Evolutionary conservation across 2,113 vertebrate genomes (phyloP), one percentile per base, ranked within the genome.

Genomic region (Plecotus auritus): DNA sequence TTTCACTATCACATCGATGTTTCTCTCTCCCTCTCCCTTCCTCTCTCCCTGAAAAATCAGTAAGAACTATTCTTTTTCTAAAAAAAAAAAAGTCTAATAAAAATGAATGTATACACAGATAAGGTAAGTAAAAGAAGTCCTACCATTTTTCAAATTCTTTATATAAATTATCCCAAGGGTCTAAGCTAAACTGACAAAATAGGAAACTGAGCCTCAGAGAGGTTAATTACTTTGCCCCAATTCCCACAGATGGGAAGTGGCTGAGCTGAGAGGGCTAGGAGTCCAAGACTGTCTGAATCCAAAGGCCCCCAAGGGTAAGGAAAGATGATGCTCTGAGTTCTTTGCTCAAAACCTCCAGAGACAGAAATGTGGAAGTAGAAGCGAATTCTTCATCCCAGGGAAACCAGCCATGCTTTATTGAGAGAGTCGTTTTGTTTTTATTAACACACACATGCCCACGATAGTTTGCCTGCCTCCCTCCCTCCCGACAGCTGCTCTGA

Each of bases 401-500:
- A 90, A 95, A 64, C 16, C 61, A 83, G 73, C 67, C 78, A 92
- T 78, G 13, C 91, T 93, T 97, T 92, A 92, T 84, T 93, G 90
- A 92, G 35, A 69, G 35, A 91, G 73, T 59, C 91, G 76, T 96
- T 97, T 97, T 95, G 90, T 93, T 93, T 96, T 93, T 94, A 94
- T 90, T 92, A 94, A 96, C 73, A 92, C 76, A 88, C 61, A 93
- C 51, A 81, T 6, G 78, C 85, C 66, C 72, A 85, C 61, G 78
- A 69, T 26, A 88, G 85, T 61, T 42, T 26, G 10, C 85, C 78
- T 83, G 84, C 56, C 92, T 95, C 86, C 77, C 73, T 96, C 92
- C 64, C 90, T 96, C 35, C 78, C 5, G 0, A 90, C 93, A 96
- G 78, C 96, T 94, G 95, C 96, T 97, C 94, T 96, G 95, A 97